Percentiles rank a stretch among this genome's conserved stretches.
phyloP scores from a whole-genome alignment of 2,113 vertebrate genomes.

The Hippopotamus amphibius region DNA sequence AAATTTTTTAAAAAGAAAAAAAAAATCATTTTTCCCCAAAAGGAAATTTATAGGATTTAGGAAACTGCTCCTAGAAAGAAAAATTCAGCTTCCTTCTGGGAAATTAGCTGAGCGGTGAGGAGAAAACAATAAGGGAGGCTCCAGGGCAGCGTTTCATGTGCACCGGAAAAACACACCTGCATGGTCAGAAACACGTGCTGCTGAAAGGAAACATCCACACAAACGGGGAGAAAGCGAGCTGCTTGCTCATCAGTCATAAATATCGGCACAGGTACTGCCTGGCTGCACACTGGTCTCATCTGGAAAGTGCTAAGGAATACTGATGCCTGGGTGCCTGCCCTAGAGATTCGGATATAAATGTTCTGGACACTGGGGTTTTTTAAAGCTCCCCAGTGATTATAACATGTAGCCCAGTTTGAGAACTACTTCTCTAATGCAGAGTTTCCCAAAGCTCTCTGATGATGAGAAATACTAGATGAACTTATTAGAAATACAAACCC shows the following conservation, averaged over 20 bases:
- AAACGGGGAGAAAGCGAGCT: neutral
- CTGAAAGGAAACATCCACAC: neutral
- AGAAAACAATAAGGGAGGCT: neutral
- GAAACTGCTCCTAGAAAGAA: neutral
- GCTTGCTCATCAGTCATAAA: neutral
- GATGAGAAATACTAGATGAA: neutral
- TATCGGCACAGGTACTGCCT: neutral
- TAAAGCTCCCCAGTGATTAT: neutral
- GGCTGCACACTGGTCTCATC: neutral
- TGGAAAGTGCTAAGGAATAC: neutral
- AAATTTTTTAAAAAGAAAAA: neutral
- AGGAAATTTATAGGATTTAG: neutral
- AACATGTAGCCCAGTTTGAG: neutral
- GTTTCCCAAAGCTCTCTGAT: neutral
- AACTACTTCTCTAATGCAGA: neutral
- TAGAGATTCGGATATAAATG: neutral
- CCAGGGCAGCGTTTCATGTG: neutral
- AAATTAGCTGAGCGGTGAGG: neutral
- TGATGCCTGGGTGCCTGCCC: neutral
- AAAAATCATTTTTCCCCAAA: neutral
- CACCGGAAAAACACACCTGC: neutral
- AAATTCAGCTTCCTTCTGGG: slow-evolving; percentile 4
- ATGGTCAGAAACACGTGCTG: neutral
- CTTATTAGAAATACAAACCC: neutral
- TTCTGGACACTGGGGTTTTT: neutral